Evolutionary conservation across 1,140 invertebrate species (phyloP).

Genomic region (Druon quercuslanigerum): DNA sequence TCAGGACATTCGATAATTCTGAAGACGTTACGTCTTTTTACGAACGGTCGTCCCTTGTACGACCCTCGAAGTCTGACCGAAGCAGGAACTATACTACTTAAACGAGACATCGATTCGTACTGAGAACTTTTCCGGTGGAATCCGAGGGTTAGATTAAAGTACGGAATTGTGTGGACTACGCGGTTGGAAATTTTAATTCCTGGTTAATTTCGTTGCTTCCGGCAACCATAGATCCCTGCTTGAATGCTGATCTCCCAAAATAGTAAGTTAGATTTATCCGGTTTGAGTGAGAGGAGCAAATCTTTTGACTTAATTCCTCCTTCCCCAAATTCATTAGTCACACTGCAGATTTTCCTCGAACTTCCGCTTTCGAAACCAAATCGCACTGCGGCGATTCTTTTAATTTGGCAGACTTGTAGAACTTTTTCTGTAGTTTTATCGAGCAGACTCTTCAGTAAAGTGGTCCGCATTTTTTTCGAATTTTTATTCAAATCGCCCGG

Average conservation of each 20-base stretch:
- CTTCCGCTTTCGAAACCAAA: no score
- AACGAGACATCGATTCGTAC: conserved; percentile 51
- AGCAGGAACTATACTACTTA: background rate
- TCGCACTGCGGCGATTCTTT: background rate
- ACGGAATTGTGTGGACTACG: conserved; percentile 59
- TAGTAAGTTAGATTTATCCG: conserved; percentile 53
- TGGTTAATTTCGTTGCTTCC: conserved; percentile 58
- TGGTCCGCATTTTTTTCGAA: no score
- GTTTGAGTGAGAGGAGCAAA: conserved; percentile 52
- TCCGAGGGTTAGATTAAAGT: conserved; percentile 64
- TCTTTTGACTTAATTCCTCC: conserved; percentile 47
- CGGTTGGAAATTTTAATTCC: conserved; percentile 71
- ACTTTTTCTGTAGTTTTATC: background rate
- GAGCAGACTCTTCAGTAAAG: background rate
- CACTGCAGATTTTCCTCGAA: no score
- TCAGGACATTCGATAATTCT: conserved; percentile 52
- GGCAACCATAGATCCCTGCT: conserved; percentile 50
- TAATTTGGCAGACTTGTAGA: no score
- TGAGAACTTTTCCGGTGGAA: conserved; percentile 52
- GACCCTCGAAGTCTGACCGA: background rate
- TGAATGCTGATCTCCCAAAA: conserved; percentile 52
- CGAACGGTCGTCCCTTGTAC: conserved; percentile 41
- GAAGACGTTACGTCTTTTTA: conserved; percentile 39
- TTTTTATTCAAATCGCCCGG: no score
- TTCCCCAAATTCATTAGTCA: background rate